Evolutionary conservation across 2,797 vertebrate species (phyloP), one percentile per base, ranked within the genome.

Genomic region (Tachyglossus aculeatus): DNA sequence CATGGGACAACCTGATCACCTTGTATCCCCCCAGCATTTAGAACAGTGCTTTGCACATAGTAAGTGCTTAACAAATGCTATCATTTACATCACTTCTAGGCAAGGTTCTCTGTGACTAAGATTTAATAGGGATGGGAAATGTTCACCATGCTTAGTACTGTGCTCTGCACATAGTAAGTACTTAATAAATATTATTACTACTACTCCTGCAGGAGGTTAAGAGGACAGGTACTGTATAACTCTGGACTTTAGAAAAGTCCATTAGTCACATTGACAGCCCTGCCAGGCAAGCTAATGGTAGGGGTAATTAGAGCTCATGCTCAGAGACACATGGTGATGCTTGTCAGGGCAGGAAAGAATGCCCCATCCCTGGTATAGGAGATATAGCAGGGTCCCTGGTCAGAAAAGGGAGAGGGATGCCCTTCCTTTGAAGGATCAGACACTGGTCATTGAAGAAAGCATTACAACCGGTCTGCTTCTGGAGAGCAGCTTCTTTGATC

Each of bases 231-330:
- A 63, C 10, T 4, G 25, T 25, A 65, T 22, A 21, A 34, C 34
- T 50, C 61, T 51, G 54, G 67, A 43, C 22, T 71, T 55, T 34
- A 53, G 59, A 71, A 74, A 69, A 36, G 40, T 58, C 54, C 66
- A 67, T 81, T 81, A 69, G 56, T 74, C 78, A 86, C 57, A 69
- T 64, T 57, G 59, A 68, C 53, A 55, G 52, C 47, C 63, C 59
- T 47, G 73, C 67, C 45, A 52, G 66, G 75, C 53, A 37, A 71
- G 64, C 59, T 77, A 48, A 77, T 24, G 43, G 57, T 65, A 53
- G 39, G 59, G 22, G 64, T 73, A 71, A 78, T 71, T 74, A 73
- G 56, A 67, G 63, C 32, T 40, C 22, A 36, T 37, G 47, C 27
- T 52, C 27, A 15, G 43, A 66, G 73, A 73, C 32, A 33, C 70